phyloP scores from a whole-genome alignment of 2,888 invertebrate genomes.

The Patella caerulea region DNA sequence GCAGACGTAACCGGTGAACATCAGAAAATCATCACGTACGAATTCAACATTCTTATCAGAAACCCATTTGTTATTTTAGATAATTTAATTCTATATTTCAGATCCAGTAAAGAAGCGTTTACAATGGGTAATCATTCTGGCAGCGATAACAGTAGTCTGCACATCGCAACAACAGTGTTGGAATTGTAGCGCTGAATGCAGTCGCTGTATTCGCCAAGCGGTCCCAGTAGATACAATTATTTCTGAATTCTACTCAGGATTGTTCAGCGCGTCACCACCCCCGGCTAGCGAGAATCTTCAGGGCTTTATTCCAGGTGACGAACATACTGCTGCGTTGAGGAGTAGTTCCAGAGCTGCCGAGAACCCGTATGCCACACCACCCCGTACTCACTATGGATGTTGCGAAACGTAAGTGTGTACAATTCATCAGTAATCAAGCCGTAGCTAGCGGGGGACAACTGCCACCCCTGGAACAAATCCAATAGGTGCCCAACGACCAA shows the following conservation, averaged over 20 bases:
- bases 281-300: not conserved
- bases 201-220: slow-evolving; percentile 34
- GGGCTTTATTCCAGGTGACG: not conserved
- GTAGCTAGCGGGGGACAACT: too few species aligned
- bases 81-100: too few species aligned
- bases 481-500: too few species aligned
- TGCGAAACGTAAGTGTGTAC: slow-evolving; percentile 37
- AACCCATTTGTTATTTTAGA: too few species aligned
- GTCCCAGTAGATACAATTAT: slow-evolving; percentile 37
- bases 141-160: not conserved
- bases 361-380: not conserved
- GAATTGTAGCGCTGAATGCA: slow-evolving; percentile 35
- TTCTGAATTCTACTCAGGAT: slow-evolving; percentile 36
- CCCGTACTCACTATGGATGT: slow-evolving; percentile 26
- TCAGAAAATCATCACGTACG: too few species aligned
- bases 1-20: too few species aligned
- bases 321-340: not conserved
- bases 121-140: too few species aligned
- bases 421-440: too few species aligned
- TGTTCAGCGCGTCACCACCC: slow-evolving; percentile 35
- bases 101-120: too few species aligned
- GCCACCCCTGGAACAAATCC: too few species aligned
- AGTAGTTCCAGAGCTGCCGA: not conserved
- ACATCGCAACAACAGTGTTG: slow-evolving; percentile 32
- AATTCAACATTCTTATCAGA: too few species aligned